These are phyloP conservation scores for Sebastes hopkinsi DNA, from an alignment of 2,797 vertebrate species.

Conservation along the genomic window DNA sequence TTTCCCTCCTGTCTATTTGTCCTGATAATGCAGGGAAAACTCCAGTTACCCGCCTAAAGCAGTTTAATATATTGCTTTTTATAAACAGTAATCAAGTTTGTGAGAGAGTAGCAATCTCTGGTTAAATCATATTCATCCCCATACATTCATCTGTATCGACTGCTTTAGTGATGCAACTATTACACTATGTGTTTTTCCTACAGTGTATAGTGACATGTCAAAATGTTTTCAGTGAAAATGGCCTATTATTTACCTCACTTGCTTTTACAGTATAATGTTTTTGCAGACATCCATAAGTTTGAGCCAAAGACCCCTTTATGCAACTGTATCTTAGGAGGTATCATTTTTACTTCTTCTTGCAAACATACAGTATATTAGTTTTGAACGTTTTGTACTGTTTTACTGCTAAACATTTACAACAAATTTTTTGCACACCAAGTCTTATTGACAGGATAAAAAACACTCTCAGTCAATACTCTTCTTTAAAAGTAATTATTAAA, in stretches of 20 bases:
- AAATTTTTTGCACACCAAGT: not conserved
- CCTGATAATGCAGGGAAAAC: not conserved
- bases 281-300: not conserved
- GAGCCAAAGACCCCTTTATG: not conserved
- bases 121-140: not conserved
- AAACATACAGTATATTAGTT: not conserved
- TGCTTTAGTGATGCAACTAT: not conserved
- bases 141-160: not conserved
- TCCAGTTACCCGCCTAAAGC: not conserved
- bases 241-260: not conserved
- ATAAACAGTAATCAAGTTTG: not conserved
- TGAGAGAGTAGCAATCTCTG: not conserved
- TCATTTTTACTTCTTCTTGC: not conserved
- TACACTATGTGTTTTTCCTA: fast-evolving
- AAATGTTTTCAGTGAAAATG: not conserved
- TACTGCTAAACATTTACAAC: not conserved
- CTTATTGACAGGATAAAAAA: too few species aligned
- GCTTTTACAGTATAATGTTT: not conserved
- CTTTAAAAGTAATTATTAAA: not conserved
- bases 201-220: not conserved
- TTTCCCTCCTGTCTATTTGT: not conserved
- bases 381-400: too few species aligned
- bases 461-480: too few species aligned
- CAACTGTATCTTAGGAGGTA: not conserved
- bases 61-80: not conserved